phyloP scores from a whole-genome alignment of 2,888 invertebrate genomes.

The Sceliomorpha sp. region DNA sequence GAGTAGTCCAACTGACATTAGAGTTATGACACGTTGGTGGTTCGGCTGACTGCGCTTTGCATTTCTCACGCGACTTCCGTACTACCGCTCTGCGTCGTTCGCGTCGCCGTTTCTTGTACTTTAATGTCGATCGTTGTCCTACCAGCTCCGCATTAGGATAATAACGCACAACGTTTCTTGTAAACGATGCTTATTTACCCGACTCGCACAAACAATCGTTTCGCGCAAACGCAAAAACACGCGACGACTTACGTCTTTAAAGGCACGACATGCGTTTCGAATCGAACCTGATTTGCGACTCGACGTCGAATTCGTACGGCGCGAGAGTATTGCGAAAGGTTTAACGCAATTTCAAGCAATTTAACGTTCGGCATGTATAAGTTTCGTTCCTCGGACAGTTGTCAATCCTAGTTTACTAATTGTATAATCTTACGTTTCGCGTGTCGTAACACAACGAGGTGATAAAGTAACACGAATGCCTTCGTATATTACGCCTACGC shows the following conservation, averaged over 20 bases:
- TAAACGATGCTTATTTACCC: no score
- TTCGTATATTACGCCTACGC: conserved; percentile 49
- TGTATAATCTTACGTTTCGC: conserved; percentile 55
- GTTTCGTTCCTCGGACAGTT: conserved; percentile 41
- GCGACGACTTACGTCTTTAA: no score
- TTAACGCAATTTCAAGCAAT: conserved; percentile 45
- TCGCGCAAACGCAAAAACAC: no score
- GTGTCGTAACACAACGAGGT: conserved; percentile 54
- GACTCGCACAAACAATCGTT: no score
- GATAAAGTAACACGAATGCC: conserved; percentile 56
- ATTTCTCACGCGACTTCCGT: conserved; percentile 66
- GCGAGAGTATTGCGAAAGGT: conserved; percentile 33
- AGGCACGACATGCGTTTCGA: no score
- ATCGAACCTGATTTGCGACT: conserved; percentile 9
- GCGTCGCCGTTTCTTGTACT: conserved; percentile 30
- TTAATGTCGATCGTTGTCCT: no score
- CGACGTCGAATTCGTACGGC: conserved; percentile 24
- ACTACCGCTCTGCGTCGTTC: conserved; percentile 33
- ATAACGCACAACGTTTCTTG: no score
- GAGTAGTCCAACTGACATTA: conserved; percentile 57
- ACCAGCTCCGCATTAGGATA: no score
- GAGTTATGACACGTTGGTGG: conserved; percentile 68
- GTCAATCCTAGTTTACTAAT: conserved; percentile 55
- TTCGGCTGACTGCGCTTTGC: conserved; percentile 46
- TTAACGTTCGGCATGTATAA: conserved; percentile 45